Evolutionary conservation across 2,797 vertebrate genomes (phyloP).

Genomic region (Corythornis leucogaster): DNA sequence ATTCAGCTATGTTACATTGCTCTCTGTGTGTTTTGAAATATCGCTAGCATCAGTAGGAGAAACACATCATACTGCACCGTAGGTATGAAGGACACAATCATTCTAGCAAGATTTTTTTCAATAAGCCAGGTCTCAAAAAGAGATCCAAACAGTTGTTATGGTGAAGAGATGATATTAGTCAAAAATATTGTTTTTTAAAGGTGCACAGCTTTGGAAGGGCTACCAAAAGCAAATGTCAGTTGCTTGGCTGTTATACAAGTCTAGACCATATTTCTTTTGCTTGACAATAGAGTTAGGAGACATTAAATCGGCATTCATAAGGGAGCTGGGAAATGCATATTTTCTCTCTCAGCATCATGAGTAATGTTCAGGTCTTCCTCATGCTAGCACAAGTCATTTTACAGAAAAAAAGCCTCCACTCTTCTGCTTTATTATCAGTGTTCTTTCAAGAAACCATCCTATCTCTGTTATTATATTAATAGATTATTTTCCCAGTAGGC

Average conservation of each 20-base stretch:
- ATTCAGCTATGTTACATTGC: not conserved
- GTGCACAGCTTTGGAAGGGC: not conserved
- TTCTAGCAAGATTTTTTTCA: not conserved
- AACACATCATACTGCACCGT: not conserved
- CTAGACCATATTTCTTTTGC: not conserved
- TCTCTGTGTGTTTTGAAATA: not conserved
- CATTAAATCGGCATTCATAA: not conserved
- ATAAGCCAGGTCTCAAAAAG: not conserved
- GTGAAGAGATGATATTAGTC: conserved; percentile 3
- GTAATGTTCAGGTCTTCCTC: not conserved
- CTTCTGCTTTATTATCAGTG: not conserved
- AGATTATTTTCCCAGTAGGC: not conserved
- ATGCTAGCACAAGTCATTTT: not conserved
- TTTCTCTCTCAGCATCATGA: not conserved
- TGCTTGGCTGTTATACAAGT: not conserved
- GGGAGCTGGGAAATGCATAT: not conserved
- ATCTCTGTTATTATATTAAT: not conserved
- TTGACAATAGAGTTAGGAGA: not conserved
- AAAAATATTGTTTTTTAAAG: conserved; percentile 45
- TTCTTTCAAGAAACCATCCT: conserved; percentile 1
- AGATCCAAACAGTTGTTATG: not conserved
- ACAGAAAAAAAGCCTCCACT: not conserved
- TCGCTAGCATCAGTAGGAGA: not conserved
- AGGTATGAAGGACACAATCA: not conserved
- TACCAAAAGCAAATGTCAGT: conserved; percentile 7